A percentile compares a stretch with the other conserved stretches of the same genome.
Conservation (phyloP, 1,140 invertebrate genomes). For the Platorchestia sp. region DNA sequence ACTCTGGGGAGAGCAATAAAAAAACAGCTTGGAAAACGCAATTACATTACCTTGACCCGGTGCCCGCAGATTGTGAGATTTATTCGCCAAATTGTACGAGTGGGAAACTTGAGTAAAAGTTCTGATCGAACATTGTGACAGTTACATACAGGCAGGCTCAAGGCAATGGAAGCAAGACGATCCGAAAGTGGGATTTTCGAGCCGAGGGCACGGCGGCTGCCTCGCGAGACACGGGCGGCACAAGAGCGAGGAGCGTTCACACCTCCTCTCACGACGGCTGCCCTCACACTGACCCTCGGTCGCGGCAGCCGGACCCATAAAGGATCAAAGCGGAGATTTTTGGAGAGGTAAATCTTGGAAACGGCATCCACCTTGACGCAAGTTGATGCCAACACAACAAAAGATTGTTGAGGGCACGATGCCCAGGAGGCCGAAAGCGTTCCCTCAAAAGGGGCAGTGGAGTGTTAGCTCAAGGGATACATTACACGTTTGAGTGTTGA, state of each 20-base stretch:
- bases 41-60: neutral
- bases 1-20: neutral
- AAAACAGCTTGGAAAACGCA: neutral
- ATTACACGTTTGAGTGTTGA: slow-evolving; percentile 36
- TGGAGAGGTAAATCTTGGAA: slow-evolving; percentile 45
- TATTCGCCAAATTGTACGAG: neutral
- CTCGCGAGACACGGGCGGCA: neutral
- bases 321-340: slow-evolving; percentile 52
- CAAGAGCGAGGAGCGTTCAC: neutral
- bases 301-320: neutral
- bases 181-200: neutral
- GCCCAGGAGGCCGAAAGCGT: slow-evolving; percentile 2
- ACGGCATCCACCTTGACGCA: slow-evolving; percentile 46
- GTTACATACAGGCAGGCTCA: neutral
- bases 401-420: slow-evolving; percentile 36
- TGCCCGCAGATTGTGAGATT: neutral
- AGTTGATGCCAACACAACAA: slow-evolving; percentile 45
- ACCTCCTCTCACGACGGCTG: slow-evolving; percentile 40
- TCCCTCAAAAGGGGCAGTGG: neutral
- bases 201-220: neutral
- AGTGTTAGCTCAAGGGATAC: slow-evolving; percentile 48
- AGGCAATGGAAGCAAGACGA: neutral
- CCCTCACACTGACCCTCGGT: slow-evolving; percentile 53
- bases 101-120: neutral
- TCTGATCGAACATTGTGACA: neutral